phyloP scores from a whole-genome alignment of 2,888 invertebrate genomes.

The Celastrina argiolus region DNA sequence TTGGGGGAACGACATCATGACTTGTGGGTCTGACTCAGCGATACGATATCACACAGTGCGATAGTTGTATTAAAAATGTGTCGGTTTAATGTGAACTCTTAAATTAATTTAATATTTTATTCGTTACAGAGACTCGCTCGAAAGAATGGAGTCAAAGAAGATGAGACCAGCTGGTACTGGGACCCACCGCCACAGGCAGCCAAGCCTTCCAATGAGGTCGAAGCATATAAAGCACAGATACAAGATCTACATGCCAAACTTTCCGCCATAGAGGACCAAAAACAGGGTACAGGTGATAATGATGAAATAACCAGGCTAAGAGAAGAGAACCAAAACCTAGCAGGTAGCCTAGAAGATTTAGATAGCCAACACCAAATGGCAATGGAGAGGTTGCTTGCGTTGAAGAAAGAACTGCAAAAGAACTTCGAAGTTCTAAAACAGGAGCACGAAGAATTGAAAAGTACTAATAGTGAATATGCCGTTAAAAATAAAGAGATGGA shows the following conservation, averaged over 20 bases:
- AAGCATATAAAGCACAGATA: conserved; percentile 58
- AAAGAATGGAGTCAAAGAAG: conserved; percentile 67
- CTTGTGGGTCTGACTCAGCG: conserved; percentile 14
- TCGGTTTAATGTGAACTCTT: background rate
- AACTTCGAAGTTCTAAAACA: conserved; percentile 71
- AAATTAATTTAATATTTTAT: conserved; percentile 25
- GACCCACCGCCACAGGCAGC: conserved; percentile 58
- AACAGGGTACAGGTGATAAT: conserved; percentile 45
- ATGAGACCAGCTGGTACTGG: conserved; percentile 76
- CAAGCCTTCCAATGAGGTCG: conserved; percentile 39
- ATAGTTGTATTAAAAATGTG: no score
- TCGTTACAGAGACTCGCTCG: conserved; percentile 63
- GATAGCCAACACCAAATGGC: conserved; percentile 85
- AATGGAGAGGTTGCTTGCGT: conserved; percentile 75
- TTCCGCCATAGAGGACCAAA: conserved; percentile 58
- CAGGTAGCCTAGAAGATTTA: conserved; percentile 81
- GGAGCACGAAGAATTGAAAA: conserved; percentile 67
- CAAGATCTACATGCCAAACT: conserved; percentile 59
- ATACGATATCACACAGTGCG: conserved; percentile 9
- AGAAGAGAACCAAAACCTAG: conserved; percentile 78
- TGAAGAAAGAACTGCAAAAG: conserved; percentile 74
- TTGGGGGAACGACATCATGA: background rate
- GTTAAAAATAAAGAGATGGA: conserved; percentile 62
- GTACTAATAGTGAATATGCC: conserved; percentile 63
- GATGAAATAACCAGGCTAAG: conserved; percentile 69